Evolutionary conservation across 2,888 invertebrate genomes (phyloP).

Genomic region (Myopa testacea): DNA sequence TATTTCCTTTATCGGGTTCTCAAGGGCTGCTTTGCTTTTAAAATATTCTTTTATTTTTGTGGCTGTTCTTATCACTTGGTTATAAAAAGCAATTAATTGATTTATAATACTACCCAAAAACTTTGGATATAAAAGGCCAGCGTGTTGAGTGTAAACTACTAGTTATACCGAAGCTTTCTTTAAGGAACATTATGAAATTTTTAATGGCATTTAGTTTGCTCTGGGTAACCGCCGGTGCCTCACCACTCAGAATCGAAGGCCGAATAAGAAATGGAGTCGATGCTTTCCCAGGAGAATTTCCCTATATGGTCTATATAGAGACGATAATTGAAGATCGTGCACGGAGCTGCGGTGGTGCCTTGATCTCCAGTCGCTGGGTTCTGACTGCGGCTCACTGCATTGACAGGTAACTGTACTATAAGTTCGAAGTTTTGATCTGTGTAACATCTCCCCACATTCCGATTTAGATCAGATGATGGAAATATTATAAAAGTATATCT

Average conservation of each 20-base stretch:
- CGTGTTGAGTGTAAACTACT: too few species aligned
- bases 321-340: too few species aligned
- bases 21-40: too few species aligned
- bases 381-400: constrained; percentile 2
- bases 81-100: too few species aligned
- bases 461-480: not conserved
- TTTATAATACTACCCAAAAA: too few species aligned
- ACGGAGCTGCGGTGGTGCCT: not conserved
- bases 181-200: not conserved
- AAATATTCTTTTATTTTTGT: too few species aligned
- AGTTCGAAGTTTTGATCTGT: not conserved
- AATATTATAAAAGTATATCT: not conserved
- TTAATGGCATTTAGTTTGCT: not conserved
- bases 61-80: too few species aligned
- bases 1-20: too few species aligned
- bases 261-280: not conserved
- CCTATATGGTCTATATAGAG: not conserved
- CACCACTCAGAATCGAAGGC: not conserved
- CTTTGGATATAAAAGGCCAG: too few species aligned
- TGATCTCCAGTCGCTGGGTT: not conserved
- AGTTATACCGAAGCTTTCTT: too few species aligned
- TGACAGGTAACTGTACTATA: not conserved
- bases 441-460: not conserved
- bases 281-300: not conserved
- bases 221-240: not conserved